Conservation (phyloP, 2,113 vertebrate species). For the Saccopteryx bilineata region DNA sequence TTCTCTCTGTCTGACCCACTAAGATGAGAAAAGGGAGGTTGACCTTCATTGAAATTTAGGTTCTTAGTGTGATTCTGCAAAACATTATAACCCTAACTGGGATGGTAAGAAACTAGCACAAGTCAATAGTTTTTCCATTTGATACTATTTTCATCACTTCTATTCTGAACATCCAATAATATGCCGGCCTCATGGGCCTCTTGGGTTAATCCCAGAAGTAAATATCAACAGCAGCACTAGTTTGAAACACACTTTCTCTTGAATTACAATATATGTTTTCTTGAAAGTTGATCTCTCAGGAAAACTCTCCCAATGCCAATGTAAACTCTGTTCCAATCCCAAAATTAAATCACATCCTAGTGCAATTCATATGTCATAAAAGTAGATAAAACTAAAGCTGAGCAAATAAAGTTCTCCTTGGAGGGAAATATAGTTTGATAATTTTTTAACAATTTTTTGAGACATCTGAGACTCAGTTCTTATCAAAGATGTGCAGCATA, state of each 20-base stretch:
- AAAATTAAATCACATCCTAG: slow-evolving; percentile 69
- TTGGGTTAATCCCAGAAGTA: slow-evolving; percentile 23
- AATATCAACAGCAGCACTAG: background rate
- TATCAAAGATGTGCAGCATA: slow-evolving; percentile 5
- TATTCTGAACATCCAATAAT: background rate
- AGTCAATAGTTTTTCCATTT: background rate
- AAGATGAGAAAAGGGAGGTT: slow-evolving; percentile 43
- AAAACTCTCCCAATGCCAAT: slow-evolving; percentile 63
- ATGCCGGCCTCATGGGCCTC: background rate
- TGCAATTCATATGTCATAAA: slow-evolving; percentile 62
- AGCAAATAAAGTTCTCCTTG: slow-evolving; percentile 61
- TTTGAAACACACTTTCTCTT: slow-evolving; percentile 56
- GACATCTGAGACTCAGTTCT: slow-evolving; percentile 50
- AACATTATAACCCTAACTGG: slow-evolving; percentile 4
- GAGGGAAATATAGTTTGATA: slow-evolving; percentile 7
- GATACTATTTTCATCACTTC: background rate
- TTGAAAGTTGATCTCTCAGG: slow-evolving; percentile 68
- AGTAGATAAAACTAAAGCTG: slow-evolving; percentile 62
- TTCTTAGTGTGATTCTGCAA: slow-evolving; percentile 69
- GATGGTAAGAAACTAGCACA: background rate
- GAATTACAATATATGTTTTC: slow-evolving; percentile 59
- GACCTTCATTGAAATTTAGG: slow-evolving; percentile 76
- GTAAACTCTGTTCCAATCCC: slow-evolving; percentile 67
- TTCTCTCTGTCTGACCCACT: background rate
- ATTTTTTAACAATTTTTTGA: background rate